These are phyloP conservation scores for Heliopora coerulea DNA, from an alignment of 92 coral and sea anemone genomes.

Conservation along the genomic window DNA sequence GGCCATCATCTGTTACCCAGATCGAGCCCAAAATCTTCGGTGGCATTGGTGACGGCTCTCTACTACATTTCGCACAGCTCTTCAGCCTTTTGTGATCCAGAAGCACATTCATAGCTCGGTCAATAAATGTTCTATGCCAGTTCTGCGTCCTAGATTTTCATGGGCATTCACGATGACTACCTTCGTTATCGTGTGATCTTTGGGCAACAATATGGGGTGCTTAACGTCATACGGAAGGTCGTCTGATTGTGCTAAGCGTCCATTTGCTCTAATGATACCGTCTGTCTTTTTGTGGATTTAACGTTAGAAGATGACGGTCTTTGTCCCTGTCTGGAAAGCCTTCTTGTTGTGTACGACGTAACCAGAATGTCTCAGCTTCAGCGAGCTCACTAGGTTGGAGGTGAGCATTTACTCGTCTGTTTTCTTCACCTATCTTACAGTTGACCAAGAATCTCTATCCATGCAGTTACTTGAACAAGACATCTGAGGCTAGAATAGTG, in stretches of 20 bases:
- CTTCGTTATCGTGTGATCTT: conserved; percentile 35
- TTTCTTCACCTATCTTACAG: conserved; percentile 29
- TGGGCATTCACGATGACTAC: conserved; percentile 33
- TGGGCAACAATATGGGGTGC: conserved; percentile 39
- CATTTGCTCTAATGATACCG: conserved; percentile 32
- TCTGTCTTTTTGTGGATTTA: conserved; percentile 38
- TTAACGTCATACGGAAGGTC: conserved; percentile 15
- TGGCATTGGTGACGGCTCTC: conserved; percentile 35
- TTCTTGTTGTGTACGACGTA: conserved; percentile 24
- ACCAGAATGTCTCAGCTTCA: conserved; percentile 46
- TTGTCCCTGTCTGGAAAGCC: conserved; percentile 32
- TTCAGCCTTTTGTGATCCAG: conserved; percentile 51
- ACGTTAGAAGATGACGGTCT: background rate
- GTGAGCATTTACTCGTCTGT: background rate
- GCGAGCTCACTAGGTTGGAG: too few relatives aligned
- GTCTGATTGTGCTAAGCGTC: conserved; percentile 34
- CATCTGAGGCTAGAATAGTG: conserved; percentile 42
- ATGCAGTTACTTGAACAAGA: conserved; percentile 49
- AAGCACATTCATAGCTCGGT: conserved; percentile 39
- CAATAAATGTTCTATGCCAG: conserved; percentile 38
- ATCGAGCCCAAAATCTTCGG: conserved; percentile 28
- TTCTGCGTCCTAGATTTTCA: conserved; percentile 43
- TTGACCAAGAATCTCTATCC: conserved; percentile 45
- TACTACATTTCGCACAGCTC: conserved; percentile 16
- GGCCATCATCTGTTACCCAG: conserved; percentile 47